Base-by-base conservation (phyloP, 2,888 invertebrate species). In the Mechanitis mazaeus region DNA sequence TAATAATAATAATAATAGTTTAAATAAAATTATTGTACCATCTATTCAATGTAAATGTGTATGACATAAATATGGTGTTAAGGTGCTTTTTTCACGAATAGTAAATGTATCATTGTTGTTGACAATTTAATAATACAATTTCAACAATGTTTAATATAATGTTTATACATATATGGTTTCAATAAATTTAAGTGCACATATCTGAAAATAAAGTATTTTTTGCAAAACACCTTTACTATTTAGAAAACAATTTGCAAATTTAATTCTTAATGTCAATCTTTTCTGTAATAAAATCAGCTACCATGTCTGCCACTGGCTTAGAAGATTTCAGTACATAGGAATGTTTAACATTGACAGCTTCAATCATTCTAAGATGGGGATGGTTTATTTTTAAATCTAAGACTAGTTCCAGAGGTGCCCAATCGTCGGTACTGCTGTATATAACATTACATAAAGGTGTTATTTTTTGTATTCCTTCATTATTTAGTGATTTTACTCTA, bases 351-450 rank as follows among this genome's bases (percentile, higher is more conserved):
- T 82, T 70, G 3, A 46, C 33, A 31, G 85, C 83, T 75, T 80
- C 68, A 53, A 69, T 75, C 68, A 89, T 73, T 64, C 72, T 66
- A 1, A 89, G 66, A 33, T 75, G 68, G 33, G 90, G 90, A 66
- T 84, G 68, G 45, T 78, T 77, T 63, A 67, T 67, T 66, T 73
- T 77, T 62, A 98, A 81, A 65, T 94, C 92, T 35, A 93, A 84
- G 76, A 93, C 95, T 76, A 94, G 96, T 50, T 86, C 81, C 0
- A 92, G 72, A 0, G 98, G 98, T 58, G 94, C 94, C 98, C 98
- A 98, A 6, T 92, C 92, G 83, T 98, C 98, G 3, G 77, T 91
- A 3, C 89, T 84, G 9, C 96, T 95, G 80, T 97, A 98, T 77
- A 96, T 95, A 56, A 97, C 92, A 74, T 83, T 80, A 11, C 80